A percentile compares a stretch with the other conserved stretches of the same genome.
Evolutionary conservation across 1,140 invertebrate genomes (phyloP).

Genomic region (Eumeta japonica): DNA sequence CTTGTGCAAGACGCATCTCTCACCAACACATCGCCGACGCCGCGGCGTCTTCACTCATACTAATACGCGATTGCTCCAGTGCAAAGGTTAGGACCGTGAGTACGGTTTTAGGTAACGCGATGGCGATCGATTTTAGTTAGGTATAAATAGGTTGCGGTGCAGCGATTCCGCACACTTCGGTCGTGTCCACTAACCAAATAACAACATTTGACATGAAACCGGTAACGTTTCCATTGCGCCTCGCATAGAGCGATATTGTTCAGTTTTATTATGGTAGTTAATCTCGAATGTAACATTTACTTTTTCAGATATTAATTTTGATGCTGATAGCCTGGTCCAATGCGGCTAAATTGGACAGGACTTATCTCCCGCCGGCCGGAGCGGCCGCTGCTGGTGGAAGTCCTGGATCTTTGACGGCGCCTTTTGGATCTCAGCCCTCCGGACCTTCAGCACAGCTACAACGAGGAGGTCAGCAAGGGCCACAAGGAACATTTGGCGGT

Average conservation of each 20-base stretch:
- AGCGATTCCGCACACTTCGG: constrained; percentile 27
- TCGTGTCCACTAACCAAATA: constrained; percentile 22
- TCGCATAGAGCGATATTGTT: not conserved
- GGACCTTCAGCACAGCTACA: not conserved
- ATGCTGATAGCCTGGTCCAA: constrained; percentile 35
- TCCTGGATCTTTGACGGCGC: constrained; percentile 37
- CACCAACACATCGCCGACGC: no score
- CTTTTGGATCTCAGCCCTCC: constrained; percentile 10
- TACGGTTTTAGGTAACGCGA: constrained; percentile 25
- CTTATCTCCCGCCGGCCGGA: constrained; percentile 62
- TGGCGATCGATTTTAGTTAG: constrained; percentile 44
- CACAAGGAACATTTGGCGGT: constrained; percentile 2
- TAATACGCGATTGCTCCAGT: constrained; percentile 29
- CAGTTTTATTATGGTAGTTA: not conserved
- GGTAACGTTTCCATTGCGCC: constrained; percentile 25
- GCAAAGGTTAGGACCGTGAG: constrained; percentile 48
- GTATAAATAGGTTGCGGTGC: constrained; percentile 44
- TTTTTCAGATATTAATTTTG: constrained; percentile 41
- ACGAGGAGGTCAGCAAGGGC: not conserved
- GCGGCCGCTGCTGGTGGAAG: constrained; percentile 58
- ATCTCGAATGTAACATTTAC: constrained; percentile 9
- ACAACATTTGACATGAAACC: constrained; percentile 46
- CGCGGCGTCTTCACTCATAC: constrained; percentile 16
- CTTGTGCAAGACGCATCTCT: constrained; percentile 30
- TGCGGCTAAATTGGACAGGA: constrained; percentile 61